Conservation (phyloP, 1,140 invertebrate genomes). For the Aleiodes sp. region DNA sequence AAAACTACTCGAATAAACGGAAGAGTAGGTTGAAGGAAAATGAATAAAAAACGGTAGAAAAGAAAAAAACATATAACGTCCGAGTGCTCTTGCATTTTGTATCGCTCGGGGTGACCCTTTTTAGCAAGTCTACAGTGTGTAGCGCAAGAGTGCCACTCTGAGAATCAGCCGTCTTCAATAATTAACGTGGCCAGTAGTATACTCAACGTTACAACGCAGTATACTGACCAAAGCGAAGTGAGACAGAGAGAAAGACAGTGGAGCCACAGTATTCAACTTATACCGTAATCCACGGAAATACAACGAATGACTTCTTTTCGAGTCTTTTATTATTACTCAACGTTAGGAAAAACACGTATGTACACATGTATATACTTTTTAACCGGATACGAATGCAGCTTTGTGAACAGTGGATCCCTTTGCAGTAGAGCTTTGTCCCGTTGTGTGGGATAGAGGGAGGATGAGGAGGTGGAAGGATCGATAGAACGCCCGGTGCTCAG, state of each 20-base stretch:
- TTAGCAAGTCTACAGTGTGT: background rate
- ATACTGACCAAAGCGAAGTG: background rate
- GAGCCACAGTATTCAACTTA: too few relatives aligned
- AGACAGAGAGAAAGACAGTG: background rate
- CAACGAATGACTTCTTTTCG: background rate
- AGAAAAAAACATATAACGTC: constrained; percentile 1
- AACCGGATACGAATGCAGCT: background rate
- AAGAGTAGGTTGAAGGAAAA: background rate
- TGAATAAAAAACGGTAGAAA: constrained; percentile 4
- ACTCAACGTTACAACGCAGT: background rate
- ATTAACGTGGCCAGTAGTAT: background rate
- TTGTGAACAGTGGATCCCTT: background rate
- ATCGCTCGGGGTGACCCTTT: background rate
- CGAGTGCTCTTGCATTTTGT: constrained; percentile 15
- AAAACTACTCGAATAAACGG: background rate
- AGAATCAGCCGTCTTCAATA: constrained; percentile 7
- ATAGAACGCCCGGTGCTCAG: background rate
- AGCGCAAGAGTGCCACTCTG: constrained; percentile 3
- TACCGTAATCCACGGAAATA: background rate
- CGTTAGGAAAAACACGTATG: background rate
- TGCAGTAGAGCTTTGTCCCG: background rate
- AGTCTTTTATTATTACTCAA: background rate
- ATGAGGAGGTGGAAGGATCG: background rate
- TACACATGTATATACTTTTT: background rate
- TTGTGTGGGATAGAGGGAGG: too few relatives aligned